Conservation (phyloP, 2,888 invertebrate genomes). For the Copidosoma aretas region DNA sequence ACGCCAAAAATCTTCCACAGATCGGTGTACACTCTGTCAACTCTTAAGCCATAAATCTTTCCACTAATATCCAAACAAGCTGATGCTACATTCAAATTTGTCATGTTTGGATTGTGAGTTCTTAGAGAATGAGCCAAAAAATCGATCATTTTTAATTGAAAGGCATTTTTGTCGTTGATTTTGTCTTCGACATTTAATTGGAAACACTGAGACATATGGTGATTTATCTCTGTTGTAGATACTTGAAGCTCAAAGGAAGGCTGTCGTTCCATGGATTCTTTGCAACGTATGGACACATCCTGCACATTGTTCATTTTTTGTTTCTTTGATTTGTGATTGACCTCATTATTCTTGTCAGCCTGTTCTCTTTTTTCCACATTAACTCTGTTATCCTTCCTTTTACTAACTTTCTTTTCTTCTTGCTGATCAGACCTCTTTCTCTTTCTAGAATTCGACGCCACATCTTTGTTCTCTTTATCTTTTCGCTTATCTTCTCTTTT, state of each 20-base stretch:
- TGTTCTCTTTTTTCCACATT: too few relatives aligned
- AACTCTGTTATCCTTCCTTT: too few relatives aligned
- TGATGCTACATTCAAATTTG: conserved; percentile 80
- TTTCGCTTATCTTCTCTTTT: too few relatives aligned
- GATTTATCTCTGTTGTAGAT: conserved; percentile 47
- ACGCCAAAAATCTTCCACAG: conserved; percentile 77
- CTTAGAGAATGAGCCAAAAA: conserved; percentile 80
- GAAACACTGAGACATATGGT: conserved; percentile 54
- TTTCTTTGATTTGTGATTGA: too few relatives aligned
- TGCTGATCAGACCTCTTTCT: too few relatives aligned
- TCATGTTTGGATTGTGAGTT: conserved; percentile 74
- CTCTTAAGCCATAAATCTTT: conserved; percentile 86
- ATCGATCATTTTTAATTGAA: conserved; percentile 86
- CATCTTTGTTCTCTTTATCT: too few relatives aligned
- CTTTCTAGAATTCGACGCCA: too few relatives aligned
- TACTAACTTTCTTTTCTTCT: too few relatives aligned
- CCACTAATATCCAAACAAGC: conserved; percentile 89
- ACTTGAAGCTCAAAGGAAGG: conserved; percentile 21
- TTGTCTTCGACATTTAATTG: conserved; percentile 64
- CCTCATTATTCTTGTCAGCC: too few relatives aligned
- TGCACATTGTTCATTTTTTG: too few relatives aligned
- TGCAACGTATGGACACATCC: too few relatives aligned
- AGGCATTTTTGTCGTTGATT: conserved; percentile 89
- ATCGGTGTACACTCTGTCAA: conserved; percentile 84
- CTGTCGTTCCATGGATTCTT: too few relatives aligned